These are phyloP conservation scores for Chydorus sphaericus DNA, from an alignment of 2,888 invertebrate species.

Conservation along the genomic window DNA sequence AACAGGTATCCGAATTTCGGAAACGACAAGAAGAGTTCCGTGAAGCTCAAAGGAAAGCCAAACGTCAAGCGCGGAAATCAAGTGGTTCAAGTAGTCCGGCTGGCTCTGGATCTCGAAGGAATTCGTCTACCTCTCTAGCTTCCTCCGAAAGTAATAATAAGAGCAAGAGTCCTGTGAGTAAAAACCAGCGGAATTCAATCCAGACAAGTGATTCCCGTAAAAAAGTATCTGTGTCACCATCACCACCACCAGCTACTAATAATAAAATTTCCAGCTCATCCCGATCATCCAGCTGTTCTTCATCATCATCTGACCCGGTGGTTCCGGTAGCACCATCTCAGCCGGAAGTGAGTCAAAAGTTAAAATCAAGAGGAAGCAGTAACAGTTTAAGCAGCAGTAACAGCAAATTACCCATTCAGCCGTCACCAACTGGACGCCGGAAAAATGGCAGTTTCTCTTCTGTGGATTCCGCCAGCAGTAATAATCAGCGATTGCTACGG, in stretches of 20 bases:
- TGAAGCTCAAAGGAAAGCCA: conserved; percentile 14
- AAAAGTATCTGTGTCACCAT: too few relatives aligned
- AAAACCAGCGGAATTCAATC: neutral
- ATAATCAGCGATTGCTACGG: too few relatives aligned
- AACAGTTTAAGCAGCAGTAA: neutral
- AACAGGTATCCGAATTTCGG: conserved; percentile 22
- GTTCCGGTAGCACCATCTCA: neutral
- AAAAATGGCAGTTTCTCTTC: conserved; percentile 3
- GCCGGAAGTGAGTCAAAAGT: neutral
- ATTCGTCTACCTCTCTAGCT: neutral
- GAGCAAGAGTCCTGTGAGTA: neutral
- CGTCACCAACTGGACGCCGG: neutral
- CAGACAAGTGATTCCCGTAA: neutral
- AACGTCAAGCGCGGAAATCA: conserved; percentile 8
- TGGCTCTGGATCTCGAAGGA: conserved; percentile 8
- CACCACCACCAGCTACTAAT: too few relatives aligned
- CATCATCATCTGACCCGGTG: conserved; percentile 1
- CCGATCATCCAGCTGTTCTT: conserved; percentile 13
- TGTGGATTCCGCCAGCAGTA: neutral
- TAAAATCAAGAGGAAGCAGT: neutral
- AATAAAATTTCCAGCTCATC: neutral
- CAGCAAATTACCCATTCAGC: neutral
- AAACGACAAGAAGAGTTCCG: conserved; percentile 24
- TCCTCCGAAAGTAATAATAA: neutral
- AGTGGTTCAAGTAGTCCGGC: neutral